Percentiles rank a stretch among this genome's conserved stretches.
phyloP scores from a whole-genome alignment of 2,797 vertebrate genomes.

The Alcedo quadribrachys region DNA sequence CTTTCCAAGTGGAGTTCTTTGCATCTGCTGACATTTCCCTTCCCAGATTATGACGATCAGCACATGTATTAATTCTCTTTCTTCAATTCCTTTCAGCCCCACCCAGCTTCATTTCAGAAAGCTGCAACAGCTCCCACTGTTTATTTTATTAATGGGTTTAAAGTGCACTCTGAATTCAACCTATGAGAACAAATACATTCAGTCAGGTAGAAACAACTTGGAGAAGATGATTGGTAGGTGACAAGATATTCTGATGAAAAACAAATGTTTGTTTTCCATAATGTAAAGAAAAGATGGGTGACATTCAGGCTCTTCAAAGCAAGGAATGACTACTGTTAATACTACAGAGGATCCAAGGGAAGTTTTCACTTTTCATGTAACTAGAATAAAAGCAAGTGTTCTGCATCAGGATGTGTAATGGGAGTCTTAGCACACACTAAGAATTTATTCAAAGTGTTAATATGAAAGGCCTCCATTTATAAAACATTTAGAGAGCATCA shows the following conservation, averaged over 20 bases:
- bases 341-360: not conserved
- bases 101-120: not conserved
- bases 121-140: not conserved
- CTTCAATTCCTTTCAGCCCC: not conserved
- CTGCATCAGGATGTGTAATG: not conserved
- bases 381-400: not conserved
- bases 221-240: not conserved
- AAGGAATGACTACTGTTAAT: not conserved
- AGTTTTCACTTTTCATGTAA: not conserved
- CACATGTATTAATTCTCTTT: not conserved
- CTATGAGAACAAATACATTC: not conserved
- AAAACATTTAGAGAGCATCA: not conserved
- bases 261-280: not conserved
- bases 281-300: not conserved
- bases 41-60: not conserved
- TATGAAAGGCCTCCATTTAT: not conserved
- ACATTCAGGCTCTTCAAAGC: not conserved
- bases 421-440: not conserved
- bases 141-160: slow-evolving; percentile 2
- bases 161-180: not conserved
- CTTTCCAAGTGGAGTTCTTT: not conserved
- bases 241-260: not conserved
- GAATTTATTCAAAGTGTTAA: not conserved
- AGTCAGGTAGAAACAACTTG: not conserved
- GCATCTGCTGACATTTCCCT: not conserved